phyloP scores from a whole-genome alignment of 1,140 invertebrate species.

The Leguminivora glycinivorella region DNA sequence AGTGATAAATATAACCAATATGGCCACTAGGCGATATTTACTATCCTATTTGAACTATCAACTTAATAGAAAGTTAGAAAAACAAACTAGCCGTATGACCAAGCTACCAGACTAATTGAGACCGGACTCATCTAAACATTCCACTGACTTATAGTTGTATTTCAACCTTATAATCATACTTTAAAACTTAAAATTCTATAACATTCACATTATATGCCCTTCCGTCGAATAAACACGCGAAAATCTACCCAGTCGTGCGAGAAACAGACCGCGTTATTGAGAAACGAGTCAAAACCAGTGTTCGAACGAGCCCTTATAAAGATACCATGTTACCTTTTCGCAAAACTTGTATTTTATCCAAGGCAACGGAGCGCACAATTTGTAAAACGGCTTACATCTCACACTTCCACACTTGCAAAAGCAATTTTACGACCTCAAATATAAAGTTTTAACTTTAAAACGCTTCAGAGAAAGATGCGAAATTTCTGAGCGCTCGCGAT shows the following conservation, averaged over 20 bases:
- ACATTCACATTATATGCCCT: neutral
- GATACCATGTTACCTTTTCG: constrained; percentile 29
- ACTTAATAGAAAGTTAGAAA: constrained; percentile 20
- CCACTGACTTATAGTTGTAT: constrained; percentile 26
- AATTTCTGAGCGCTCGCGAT: neutral
- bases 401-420: neutral
- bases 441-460: neutral
- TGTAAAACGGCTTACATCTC: neutral
- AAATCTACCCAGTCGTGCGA: neutral
- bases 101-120: constrained; percentile 9
- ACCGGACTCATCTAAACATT: constrained; percentile 36
- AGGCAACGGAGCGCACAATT: constrained; percentile 5
- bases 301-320: constrained; percentile 45
- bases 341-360: constrained; percentile 14
- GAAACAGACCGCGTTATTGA: constrained; percentile 30
- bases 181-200: neutral
- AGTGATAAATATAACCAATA: neutral
- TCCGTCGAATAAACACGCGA: neutral
- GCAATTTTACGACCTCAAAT: neutral
- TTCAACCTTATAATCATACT: neutral
- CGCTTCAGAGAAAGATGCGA: neutral
- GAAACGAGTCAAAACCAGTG: constrained; percentile 49
- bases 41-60: neutral
- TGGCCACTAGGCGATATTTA: neutral
- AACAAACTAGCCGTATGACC: constrained; percentile 39